Evolutionary conservation across 1,140 invertebrate species (phyloP).

Genomic region (Mesaphorura yosii): DNA sequence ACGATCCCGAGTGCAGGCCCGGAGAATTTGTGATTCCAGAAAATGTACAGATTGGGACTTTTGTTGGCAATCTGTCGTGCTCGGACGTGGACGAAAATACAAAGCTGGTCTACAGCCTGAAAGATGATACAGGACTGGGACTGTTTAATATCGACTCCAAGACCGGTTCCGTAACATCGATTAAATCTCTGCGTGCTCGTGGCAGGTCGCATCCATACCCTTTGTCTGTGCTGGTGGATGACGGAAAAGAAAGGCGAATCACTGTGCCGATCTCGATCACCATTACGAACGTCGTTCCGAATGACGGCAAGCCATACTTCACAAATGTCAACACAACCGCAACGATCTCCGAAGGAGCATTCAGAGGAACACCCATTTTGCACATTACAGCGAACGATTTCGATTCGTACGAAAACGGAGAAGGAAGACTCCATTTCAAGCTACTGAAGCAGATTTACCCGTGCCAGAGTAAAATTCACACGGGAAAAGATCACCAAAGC

Average conservation of each 20-base stretch:
- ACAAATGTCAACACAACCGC: constrained; percentile 22
- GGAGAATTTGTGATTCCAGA: constrained; percentile 38
- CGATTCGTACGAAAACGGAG: constrained; percentile 38
- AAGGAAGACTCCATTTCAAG: constrained; percentile 20
- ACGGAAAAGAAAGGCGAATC: constrained; percentile 50
- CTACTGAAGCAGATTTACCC: constrained; percentile 27
- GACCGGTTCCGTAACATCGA: constrained; percentile 56
- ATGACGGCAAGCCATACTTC: constrained; percentile 68
- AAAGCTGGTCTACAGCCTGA: constrained; percentile 29
- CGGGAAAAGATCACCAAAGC: neutral
- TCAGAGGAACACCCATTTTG: constrained; percentile 59
- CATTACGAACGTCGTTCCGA: constrained; percentile 68
- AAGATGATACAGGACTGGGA: constrained; percentile 36
- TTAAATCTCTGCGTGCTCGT: constrained; percentile 54
- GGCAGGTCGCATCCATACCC: constrained; percentile 62
- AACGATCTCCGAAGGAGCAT: constrained; percentile 47
- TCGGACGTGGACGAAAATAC: constrained; percentile 55
- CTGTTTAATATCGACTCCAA: constrained; percentile 53
- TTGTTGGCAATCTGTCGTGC: constrained; percentile 61
- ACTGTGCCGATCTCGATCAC: constrained; percentile 53
- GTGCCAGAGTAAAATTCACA: constrained; percentile 15
- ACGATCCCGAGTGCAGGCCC: constrained; percentile 46
- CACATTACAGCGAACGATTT: constrained; percentile 66
- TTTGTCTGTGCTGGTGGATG: constrained; percentile 54
- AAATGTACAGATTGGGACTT: constrained; percentile 44